phyloP scores from a whole-genome alignment of 2,113 vertebrate genomes.

The Oncorhynchus kisutch region DNA sequence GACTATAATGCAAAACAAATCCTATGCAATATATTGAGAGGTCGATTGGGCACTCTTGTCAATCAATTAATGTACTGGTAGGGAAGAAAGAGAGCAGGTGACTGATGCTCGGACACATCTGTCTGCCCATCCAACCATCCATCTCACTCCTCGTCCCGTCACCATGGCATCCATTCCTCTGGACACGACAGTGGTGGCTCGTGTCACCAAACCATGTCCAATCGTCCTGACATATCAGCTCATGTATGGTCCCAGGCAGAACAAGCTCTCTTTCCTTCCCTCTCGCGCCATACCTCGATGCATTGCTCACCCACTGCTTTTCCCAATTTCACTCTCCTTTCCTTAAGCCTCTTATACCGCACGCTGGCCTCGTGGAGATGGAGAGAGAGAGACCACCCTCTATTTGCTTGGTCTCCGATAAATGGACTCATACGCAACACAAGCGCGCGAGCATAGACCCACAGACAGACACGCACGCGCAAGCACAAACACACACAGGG shows the following conservation, averaged over 20 bases:
- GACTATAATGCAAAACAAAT: too few relatives aligned
- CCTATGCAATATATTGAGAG: too few relatives aligned
- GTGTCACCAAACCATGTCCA: constrained; percentile 55
- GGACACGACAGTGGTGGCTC: constrained; percentile 8
- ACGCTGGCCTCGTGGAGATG: constrained; percentile 30
- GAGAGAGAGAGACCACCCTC: constrained; percentile 6
- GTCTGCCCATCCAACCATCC: neutral
- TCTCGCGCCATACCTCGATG: constrained; percentile 5
- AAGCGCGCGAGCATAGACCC: constrained; percentile 30
- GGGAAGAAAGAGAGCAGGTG: too few relatives aligned
- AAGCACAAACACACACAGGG: neutral
- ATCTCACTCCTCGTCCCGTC: neutral
- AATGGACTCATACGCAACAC: neutral
- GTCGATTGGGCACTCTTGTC: too few relatives aligned
- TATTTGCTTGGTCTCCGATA: neutral
- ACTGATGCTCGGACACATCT: neutral
- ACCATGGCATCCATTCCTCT: neutral
- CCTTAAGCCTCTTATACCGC: constrained; percentile 56
- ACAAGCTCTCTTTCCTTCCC: constrained; percentile 35
- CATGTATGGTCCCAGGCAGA: constrained; percentile 33
- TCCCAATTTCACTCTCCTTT: constrained; percentile 43
- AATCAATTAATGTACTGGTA: too few relatives aligned
- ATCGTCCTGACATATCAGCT: constrained; percentile 47
- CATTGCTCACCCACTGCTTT: constrained; percentile 31
- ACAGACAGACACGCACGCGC: neutral